Evolutionary conservation across 2,888 invertebrate species (phyloP), one percentile per base, ranked within the genome.

Genomic region (Cerceris ruficornis): DNA sequence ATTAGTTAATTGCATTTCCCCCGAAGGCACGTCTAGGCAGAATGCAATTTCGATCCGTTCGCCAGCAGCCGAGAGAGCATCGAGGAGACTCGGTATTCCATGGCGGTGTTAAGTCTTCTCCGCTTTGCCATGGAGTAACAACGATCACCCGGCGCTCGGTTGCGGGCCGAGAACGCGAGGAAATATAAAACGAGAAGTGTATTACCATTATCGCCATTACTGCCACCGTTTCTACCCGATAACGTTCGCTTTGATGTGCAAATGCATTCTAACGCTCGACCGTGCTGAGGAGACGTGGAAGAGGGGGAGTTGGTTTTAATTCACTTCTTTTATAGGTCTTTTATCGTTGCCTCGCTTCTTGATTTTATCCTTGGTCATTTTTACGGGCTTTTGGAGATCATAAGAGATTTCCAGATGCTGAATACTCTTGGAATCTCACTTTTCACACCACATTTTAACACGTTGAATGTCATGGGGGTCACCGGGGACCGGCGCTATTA

Each of bases 1-100:
- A 83, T 61, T 65, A 65, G 84, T 85, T 85, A 83, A 81, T 83
- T 85, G 81, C 85, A 77, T 85, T 85, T 81, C 75, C 79, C 52
- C 65, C 59, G 79, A 67, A 64, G 75, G 77, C 80, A 80, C 78
- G 85, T 81, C 81, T 75, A 61, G 75, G 67, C 73, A 68, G 81
- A 85, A 85, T 83, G 84, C 81, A 85, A 85, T 85, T 85, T 81
- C 85, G 83, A 75, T 81, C 71, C 70, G 76, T 72, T 57, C 61
- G 79, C n/a, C n/a, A 54, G n/a, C 54, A 39, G 59, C 69, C 54
- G 62, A 13, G 28, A 60, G 75, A 15, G 7, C 50, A n/a, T 43
- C 54, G 55, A 58, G 43, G 9, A n/a, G 43, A n/a, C 59, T n/a
- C 13, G 69, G 61, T 55, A 64, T 68, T 77, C 69, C 17, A 8